Evolutionary conservation across 2,113 vertebrate species (phyloP).

Genomic region (Chloebia gouldiae): DNA sequence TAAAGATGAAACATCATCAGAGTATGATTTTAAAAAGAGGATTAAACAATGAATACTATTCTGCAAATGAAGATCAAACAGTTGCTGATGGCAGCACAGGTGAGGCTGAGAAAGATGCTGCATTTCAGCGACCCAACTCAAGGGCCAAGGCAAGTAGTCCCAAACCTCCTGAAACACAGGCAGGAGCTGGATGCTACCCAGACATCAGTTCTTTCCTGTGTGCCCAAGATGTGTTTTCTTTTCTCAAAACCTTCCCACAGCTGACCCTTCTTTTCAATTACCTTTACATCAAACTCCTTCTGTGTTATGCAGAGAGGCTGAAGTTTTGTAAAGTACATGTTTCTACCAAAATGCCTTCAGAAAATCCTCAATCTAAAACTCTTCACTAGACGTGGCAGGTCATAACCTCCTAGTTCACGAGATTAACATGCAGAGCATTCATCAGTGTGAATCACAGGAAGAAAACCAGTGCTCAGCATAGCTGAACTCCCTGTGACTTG

Average conservation of each 20-base stretch:
- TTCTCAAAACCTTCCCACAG: neutral
- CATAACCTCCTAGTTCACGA: neutral
- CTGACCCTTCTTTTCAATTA: neutral
- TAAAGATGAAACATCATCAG: neutral
- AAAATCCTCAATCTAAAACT: neutral
- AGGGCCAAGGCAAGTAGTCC: neutral
- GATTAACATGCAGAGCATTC: neutral
- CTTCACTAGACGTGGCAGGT: neutral
- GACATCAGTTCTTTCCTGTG: neutral
- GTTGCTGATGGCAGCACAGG: neutral
- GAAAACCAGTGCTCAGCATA: neutral
- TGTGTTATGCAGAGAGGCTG: neutral
- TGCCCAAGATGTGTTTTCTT: neutral
- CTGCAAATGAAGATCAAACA: neutral
- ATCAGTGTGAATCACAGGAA: neutral
- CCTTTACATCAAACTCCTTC: neutral
- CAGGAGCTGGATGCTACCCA: neutral
- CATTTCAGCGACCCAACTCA: neutral
- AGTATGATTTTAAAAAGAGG: neutral
- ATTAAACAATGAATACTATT: neutral
- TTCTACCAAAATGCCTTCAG: neutral
- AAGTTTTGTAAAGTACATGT: neutral
- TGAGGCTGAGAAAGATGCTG: neutral
- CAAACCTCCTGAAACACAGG: neutral
- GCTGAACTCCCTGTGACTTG: neutral